These are phyloP conservation scores for Elegia similella DNA, from an alignment of 2,888 invertebrate genomes.

Conservation along the genomic window DNA sequence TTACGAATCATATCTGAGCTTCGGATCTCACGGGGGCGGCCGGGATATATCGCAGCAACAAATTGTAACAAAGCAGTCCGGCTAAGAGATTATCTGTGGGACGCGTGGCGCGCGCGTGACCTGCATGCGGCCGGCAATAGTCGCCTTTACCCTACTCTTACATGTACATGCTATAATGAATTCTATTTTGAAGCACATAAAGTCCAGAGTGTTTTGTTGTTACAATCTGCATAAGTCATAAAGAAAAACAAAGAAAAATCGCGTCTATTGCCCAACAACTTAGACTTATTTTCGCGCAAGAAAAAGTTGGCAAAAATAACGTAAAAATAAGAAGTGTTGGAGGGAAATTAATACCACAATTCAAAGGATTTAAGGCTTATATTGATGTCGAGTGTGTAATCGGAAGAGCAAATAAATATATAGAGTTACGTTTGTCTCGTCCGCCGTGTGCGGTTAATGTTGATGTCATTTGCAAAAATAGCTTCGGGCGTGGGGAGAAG, in stretches of 20 bases:
- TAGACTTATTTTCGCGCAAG: constrained; percentile 33
- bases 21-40: constrained; percentile 61
- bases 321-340: constrained; percentile 76
- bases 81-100: constrained; percentile 76
- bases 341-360: constrained; percentile 81
- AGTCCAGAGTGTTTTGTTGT: constrained; percentile 20
- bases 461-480: constrained; percentile 60
- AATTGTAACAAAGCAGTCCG: constrained; percentile 78
- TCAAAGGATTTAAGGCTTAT: constrained; percentile 77
- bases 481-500: constrained; percentile 37
- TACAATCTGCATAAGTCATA: constrained; percentile 30
- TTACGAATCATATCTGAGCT: constrained; percentile 73
- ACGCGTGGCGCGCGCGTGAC: constrained; percentile 75
- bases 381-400: constrained; percentile 73
- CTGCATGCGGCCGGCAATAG: constrained; percentile 63
- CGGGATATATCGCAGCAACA: constrained; percentile 64
- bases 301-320: constrained; percentile 41
- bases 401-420: constrained; percentile 72
- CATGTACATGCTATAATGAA: constrained; percentile 29
- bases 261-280: constrained; percentile 32
- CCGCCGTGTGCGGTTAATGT: constrained; percentile 48
- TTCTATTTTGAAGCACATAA: constrained; percentile 25
- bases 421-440: constrained; percentile 49
- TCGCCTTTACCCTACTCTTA: constrained; percentile 52
- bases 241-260: constrained; percentile 35